Evolutionary conservation across 2,888 invertebrate species (phyloP).

Genomic region (Meghimatium bilineatum): DNA sequence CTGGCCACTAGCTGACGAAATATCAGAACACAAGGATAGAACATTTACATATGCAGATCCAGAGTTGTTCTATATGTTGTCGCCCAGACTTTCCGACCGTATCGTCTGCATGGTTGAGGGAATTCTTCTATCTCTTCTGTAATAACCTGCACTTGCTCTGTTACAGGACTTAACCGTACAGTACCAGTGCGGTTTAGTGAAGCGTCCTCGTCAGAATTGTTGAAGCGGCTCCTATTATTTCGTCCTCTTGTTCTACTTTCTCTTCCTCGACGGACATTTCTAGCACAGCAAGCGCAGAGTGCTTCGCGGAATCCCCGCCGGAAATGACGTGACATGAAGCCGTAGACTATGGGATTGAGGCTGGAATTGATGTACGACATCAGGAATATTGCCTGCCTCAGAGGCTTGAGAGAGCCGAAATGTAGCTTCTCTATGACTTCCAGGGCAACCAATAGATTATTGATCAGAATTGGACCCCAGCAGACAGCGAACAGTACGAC

Average conservation of each 20-base stretch:
- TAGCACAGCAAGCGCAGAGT: slow-evolving; percentile 58
- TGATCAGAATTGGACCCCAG: slow-evolving; percentile 84
- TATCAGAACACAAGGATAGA: too few relatives aligned
- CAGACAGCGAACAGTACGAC: slow-evolving; percentile 84
- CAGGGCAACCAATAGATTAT: slow-evolving; percentile 83
- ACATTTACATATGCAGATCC: not conserved
- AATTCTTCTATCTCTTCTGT: not conserved
- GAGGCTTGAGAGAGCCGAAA: slow-evolving; percentile 80
- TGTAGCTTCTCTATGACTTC: slow-evolving; percentile 79
- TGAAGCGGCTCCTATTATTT: slow-evolving; percentile 6
- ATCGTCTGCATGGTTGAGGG: not conserved
- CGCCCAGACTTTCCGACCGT: slow-evolving; percentile 34
- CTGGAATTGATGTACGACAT: slow-evolving; percentile 86
- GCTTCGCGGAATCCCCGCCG: slow-evolving; percentile 78
- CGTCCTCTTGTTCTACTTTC: not conserved
- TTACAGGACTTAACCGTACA: slow-evolving; percentile 31
- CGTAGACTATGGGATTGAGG: slow-evolving; percentile 85
- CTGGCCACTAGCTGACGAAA: too few relatives aligned
- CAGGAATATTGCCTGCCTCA: slow-evolving; percentile 82
- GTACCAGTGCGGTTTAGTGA: slow-evolving; percentile 22
- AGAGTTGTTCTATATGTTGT: not conserved
- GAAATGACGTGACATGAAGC: slow-evolving; percentile 86
- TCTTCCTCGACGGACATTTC: slow-evolving; percentile 20
- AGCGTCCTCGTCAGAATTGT: not conserved
- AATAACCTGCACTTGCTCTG: slow-evolving; percentile 1